Evolutionary conservation across 92 coral and sea anemone species (phyloP), one percentile per base, ranked within the genome.

Genomic region (Parazoanthus atlanticus): DNA sequence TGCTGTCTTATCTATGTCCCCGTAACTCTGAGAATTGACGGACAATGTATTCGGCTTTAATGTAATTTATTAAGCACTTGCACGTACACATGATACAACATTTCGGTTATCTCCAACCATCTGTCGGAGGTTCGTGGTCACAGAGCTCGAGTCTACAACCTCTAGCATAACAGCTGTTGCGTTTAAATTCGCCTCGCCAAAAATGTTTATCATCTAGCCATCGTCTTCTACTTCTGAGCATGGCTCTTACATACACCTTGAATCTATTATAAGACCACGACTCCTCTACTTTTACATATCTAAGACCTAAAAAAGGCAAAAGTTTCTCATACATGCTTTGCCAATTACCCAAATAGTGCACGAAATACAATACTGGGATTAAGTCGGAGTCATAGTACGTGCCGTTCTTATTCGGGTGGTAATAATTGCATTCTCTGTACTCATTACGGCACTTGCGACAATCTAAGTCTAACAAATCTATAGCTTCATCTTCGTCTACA

Each of bases 361-460:
- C 38, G 41, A 87, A 78, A 81, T 87, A 78, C 78, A 78, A 76
- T 34, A 87, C 90, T 36, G 61, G 85, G 76, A 87, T 65, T 38
- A 87, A 64, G 82, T 78, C 85, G 34, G 11, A 58, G 54, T 65
- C 85, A 33, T 19, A 31, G 11, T 74, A 28, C 17, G 43, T 74
- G 47, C 78, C 23, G 2, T 32, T 66, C 79, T 49, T 74, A 66
- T n/a, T 11, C 31, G 23, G 54, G 36, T 77, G 33, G 81, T 19
- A 41, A 77, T 77, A 25, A 23, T 26, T 77, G 23, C 61, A 77
- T 8, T 41, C 54, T 1, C 32, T 41, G 28, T 10, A 21, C 17
- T 25, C 30, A 3, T 2, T 41, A n/a, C 30, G 28, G 54, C 81
- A 77, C 30, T 77, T 36, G 58, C 30, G 4, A 46, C 81, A 77